These are phyloP conservation scores for Cheilosia impressa DNA, from an alignment of 2,888 invertebrate species.

Conservation along the genomic window DNA sequence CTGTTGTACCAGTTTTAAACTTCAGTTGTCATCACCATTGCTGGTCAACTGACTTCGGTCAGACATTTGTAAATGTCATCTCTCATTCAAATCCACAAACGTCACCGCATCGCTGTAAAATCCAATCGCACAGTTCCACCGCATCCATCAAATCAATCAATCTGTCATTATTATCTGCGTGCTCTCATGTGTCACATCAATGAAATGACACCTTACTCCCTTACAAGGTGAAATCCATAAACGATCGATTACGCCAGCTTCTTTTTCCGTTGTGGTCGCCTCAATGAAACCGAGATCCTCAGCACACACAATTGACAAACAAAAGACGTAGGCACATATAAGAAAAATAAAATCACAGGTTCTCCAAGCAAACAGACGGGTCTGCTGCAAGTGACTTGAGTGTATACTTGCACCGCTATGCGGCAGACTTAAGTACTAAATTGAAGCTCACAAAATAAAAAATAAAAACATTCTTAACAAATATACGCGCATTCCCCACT, in stretches of 20 bases:
- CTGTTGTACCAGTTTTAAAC: not conserved
- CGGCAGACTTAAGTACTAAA: slow-evolving; percentile 62
- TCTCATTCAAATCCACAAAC: not conserved
- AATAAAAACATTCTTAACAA: slow-evolving; percentile 27
- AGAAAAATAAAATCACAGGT: slow-evolving; percentile 18
- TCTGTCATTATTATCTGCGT: slow-evolving; percentile 32
- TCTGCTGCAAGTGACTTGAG: slow-evolving; percentile 61
- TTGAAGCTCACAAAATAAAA: slow-evolving; percentile 32
- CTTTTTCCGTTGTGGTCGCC: slow-evolving; percentile 32
- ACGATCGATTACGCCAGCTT: slow-evolving; percentile 43
- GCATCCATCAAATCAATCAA: slow-evolving; percentile 38
- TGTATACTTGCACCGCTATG: slow-evolving; percentile 56
- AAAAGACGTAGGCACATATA: not conserved
- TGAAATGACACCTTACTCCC: slow-evolving; percentile 64
- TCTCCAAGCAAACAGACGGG: slow-evolving; percentile 36
- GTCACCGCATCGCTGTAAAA: not conserved
- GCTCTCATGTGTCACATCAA: slow-evolving; percentile 45
- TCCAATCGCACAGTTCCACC: slow-evolving; percentile 19
- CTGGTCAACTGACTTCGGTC: slow-evolving; percentile 29
- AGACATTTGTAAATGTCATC: slow-evolving; percentile 18
- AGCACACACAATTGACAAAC: slow-evolving; percentile 34
- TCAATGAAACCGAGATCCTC: slow-evolving; percentile 48
- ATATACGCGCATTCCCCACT: slow-evolving; percentile 13
- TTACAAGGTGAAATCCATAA: slow-evolving; percentile 72
- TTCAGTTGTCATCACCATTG: slow-evolving; percentile 7